Evolutionary conservation across 2,888 invertebrate species (phyloP).

Genomic region (Apoda limacodes): DNA sequence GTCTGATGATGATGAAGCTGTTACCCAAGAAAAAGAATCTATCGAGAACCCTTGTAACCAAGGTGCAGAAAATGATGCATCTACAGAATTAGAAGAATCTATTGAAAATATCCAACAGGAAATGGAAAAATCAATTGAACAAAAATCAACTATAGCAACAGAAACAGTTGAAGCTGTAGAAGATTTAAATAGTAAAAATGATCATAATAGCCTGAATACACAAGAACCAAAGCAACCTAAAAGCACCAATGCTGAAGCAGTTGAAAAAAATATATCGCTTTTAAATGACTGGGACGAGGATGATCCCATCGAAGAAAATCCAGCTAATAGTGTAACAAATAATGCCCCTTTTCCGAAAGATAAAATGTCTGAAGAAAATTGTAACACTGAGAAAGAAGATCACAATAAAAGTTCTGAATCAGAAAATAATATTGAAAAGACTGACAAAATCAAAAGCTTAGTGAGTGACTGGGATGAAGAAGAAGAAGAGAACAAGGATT

Average conservation of each 20-base stretch:
- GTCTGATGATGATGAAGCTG: slow-evolving; percentile 48
- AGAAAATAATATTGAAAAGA: slow-evolving; percentile 18
- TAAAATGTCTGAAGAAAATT: too few species aligned
- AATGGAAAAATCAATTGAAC: slow-evolving; percentile 43
- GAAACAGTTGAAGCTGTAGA: slow-evolving; percentile 8
- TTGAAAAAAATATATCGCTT: slow-evolving; percentile 50
- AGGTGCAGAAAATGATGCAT: slow-evolving; percentile 16
- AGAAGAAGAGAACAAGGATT: slow-evolving; percentile 51
- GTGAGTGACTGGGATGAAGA: slow-evolving; percentile 67
- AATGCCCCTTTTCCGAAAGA: too few species aligned
- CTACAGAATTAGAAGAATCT: slow-evolving; percentile 44
- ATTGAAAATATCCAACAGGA: slow-evolving; percentile 61
- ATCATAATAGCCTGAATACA: not conserved
- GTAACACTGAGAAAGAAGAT: slow-evolving; percentile 8
- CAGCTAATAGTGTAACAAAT: too few species aligned
- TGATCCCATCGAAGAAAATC: slow-evolving; percentile 46
- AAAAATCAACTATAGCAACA: slow-evolving; percentile 8
- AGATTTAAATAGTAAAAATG: not conserved
- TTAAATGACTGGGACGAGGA: slow-evolving; percentile 66
- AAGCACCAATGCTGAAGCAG: too few species aligned
- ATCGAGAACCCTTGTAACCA: slow-evolving; percentile 7
- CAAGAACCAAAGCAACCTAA: too few species aligned
- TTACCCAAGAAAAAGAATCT: slow-evolving; percentile 14
- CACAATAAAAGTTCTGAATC: slow-evolving; percentile 4
- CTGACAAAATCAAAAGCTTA: slow-evolving; percentile 50